phyloP scores from a whole-genome alignment of 2,888 invertebrate species.

The Dicyrtomina minuta region DNA sequence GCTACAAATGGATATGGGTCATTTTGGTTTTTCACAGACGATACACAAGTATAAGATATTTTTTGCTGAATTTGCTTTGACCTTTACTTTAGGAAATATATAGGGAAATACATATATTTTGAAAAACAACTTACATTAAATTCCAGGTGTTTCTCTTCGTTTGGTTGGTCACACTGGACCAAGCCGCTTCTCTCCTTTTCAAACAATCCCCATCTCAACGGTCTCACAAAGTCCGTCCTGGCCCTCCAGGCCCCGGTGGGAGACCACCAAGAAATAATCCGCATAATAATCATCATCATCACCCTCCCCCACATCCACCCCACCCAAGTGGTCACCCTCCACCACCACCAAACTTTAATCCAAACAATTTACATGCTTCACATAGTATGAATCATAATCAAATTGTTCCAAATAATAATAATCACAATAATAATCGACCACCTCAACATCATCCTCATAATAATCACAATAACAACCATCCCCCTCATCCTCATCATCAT shows the following conservation, averaged over 20 bases:
- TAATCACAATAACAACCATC: slow-evolving; percentile 1
- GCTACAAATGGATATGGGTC: no score
- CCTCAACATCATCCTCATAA: neutral
- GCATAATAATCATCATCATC: neutral
- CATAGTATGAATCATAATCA: slow-evolving; percentile 24
- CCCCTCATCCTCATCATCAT: neutral
- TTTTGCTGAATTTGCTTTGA: no score
- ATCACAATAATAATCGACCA: neutral
- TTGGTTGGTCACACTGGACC: slow-evolving; percentile 9
- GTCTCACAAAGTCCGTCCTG: slow-evolving; percentile 10
- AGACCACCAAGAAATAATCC: neutral
- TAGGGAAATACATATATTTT: no score
- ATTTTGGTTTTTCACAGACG: no score
- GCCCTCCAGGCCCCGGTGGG: no score
- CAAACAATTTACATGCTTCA: slow-evolving; percentile 1
- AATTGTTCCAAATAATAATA: neutral
- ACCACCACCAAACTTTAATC: neutral
- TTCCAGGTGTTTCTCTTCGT: slow-evolving; percentile 19
- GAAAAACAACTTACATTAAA: no score
- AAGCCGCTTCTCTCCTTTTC: slow-evolving; percentile 8
- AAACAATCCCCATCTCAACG: slow-evolving; percentile 4
- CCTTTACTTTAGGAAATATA: no score
- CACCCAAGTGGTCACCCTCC: neutral
- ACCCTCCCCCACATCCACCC: neutral
- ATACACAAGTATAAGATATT: no score